Conservation (phyloP, 2,888 invertebrate species). For the Heliconius erato region DNA sequence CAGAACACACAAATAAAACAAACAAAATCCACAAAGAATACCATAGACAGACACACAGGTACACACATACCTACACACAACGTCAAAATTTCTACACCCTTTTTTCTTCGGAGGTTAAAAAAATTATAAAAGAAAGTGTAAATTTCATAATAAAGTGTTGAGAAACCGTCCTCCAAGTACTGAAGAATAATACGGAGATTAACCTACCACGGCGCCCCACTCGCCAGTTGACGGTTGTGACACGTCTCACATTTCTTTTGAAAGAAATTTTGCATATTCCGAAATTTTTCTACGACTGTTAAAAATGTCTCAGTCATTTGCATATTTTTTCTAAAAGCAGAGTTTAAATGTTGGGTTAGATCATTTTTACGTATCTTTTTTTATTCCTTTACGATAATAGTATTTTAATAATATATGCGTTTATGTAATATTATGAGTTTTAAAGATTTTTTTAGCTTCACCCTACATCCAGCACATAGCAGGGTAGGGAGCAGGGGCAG, state of each 20-base stretch:
- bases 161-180: neutral
- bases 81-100: too few relatives aligned
- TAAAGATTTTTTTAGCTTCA: too few relatives aligned
- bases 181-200: constrained; percentile 24
- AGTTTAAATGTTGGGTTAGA: neutral
- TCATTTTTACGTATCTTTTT: neutral
- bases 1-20: too few relatives aligned
- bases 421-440: neutral
- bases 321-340: neutral
- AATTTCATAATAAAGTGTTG: neutral
- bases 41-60: too few relatives aligned
- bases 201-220: constrained; percentile 18
- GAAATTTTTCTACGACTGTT: neutral
- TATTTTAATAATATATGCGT: neutral
- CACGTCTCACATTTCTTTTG: constrained; percentile 34
- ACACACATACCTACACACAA: too few relatives aligned
- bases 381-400: too few relatives aligned
- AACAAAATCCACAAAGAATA: too few relatives aligned
- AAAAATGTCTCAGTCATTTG: neutral
- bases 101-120: neutral
- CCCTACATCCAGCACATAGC: too few relatives aligned
- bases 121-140: neutral
- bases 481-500: too few relatives aligned
- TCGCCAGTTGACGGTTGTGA: constrained; percentile 15
- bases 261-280: constrained; percentile 23